Evolutionary conservation across 2,113 vertebrate species (phyloP).

Genomic region (Dunckerocampus dactyliophorus): DNA sequence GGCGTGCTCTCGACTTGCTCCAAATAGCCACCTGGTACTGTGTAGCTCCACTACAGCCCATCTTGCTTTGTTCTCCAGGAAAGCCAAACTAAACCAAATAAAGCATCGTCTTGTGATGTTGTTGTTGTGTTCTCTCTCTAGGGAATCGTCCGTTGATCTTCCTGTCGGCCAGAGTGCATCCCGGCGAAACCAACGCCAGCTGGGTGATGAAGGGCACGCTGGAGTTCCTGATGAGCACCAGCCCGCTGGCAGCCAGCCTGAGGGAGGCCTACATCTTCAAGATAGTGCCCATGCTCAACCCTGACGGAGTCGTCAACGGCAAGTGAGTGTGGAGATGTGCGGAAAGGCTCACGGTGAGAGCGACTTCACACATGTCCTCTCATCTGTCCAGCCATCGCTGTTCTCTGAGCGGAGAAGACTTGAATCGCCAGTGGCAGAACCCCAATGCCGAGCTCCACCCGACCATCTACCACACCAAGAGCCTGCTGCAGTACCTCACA

Average conservation of each 20-base stretch:
- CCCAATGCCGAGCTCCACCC: slow-evolving; percentile 92
- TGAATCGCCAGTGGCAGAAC: slow-evolving; percentile 97
- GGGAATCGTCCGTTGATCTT: slow-evolving; percentile 95
- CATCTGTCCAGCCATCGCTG: slow-evolving; percentile 84
- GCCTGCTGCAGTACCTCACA: slow-evolving; percentile 92
- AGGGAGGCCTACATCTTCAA: slow-evolving; percentile 96
- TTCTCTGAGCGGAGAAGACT: slow-evolving; percentile 97
- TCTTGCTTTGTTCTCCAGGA: too few species aligned
- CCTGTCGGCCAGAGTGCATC: slow-evolving; percentile 92
- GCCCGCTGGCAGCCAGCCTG: slow-evolving; percentile 82
- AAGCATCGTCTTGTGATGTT: not conserved
- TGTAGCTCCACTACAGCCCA: too few species aligned
- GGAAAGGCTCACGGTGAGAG: not conserved
- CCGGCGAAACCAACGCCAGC: slow-evolving; percentile 96
- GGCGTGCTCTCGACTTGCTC: too few species aligned
- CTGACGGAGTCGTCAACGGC: slow-evolving; percentile 97
- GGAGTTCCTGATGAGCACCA: slow-evolving; percentile 93
- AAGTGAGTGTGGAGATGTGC: slow-evolving; percentile 76
- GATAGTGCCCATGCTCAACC: slow-evolving; percentile 98
- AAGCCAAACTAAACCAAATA: not conserved
- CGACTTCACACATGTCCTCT: slow-evolving; percentile 1
- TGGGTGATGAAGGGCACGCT: slow-evolving; percentile 99
- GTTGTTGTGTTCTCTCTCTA: slow-evolving; percentile 43
- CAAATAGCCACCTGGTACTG: too few species aligned
- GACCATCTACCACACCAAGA: slow-evolving; percentile 96